These are phyloP conservation scores for Arion vulgaris DNA, from an alignment of 1,140 invertebrate species.

Conservation along the genomic window DNA sequence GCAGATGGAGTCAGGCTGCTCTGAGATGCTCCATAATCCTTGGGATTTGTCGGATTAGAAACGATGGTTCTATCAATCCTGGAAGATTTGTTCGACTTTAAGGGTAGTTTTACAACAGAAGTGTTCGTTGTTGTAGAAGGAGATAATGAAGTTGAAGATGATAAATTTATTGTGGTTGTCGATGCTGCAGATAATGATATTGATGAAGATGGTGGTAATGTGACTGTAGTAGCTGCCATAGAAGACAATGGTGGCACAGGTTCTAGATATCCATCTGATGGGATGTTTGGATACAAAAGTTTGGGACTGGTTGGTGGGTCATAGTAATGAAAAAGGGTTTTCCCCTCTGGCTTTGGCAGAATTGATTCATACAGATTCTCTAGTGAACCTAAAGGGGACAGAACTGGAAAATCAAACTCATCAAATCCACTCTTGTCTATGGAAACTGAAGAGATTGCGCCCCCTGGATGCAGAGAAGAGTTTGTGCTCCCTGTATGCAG, in stretches of 20 bases:
- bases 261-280: slow-evolving; percentile 59
- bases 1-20: slow-evolving; percentile 27
- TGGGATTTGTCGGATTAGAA: background rate
- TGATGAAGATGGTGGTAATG: slow-evolving; percentile 19
- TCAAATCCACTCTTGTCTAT: slow-evolving; percentile 54
- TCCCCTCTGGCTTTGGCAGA: slow-evolving; percentile 48
- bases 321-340: slow-evolving; percentile 46
- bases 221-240: background rate
- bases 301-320: slow-evolving; percentile 48
- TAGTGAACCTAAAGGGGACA: slow-evolving; percentile 64
- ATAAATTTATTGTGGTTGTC: background rate
- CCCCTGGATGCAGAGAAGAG: background rate
- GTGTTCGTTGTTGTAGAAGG: background rate
- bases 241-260: slow-evolving; percentile 22
- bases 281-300: slow-evolving; percentile 45
- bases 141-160: slow-evolving; percentile 10
- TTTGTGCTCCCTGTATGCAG: background rate
- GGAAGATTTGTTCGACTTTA: background rate
- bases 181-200: background rate
- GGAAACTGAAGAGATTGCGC: slow-evolving; percentile 17
- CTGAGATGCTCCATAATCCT: slow-evolving; percentile 3
- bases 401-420: slow-evolving; percentile 54
- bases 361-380: slow-evolving; percentile 69
- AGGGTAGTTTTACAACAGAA: background rate
- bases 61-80: background rate